A percentile compares a stretch with the other conserved stretches of the same genome.
These are phyloP conservation scores for Apolygus lucorum DNA, from an alignment of 1,140 invertebrate species.

Conservation along the genomic window DNA sequence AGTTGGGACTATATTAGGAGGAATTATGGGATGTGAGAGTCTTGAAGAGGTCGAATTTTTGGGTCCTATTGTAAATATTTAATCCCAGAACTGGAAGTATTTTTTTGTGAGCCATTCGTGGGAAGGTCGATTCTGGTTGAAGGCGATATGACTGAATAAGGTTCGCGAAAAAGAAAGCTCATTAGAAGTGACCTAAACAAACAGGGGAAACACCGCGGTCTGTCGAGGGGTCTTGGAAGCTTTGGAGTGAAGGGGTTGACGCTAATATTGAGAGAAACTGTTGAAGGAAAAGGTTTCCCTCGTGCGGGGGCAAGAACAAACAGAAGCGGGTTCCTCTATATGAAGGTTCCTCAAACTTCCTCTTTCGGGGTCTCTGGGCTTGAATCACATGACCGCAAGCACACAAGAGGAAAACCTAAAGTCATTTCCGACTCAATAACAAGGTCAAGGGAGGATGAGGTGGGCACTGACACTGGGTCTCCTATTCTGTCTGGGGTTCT, in stretches of 20 bases:
- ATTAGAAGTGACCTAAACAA: neutral
- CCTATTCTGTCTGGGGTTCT: too few relatives aligned
- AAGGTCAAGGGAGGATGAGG: neutral
- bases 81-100: too few relatives aligned
- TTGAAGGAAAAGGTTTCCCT: neutral
- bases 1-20: too few relatives aligned
- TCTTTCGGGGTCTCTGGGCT: too few relatives aligned
- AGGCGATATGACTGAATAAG: slow-evolving; percentile 3
- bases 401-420: neutral
- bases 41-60: too few relatives aligned
- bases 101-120: too few relatives aligned
- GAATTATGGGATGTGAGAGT: too few relatives aligned
- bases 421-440: neutral
- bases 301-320: neutral
- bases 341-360: neutral
- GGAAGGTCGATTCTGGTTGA: neutral
- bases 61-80: too few relatives aligned
- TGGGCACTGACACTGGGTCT: too few relatives aligned
- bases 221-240: neutral
- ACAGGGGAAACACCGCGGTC: neutral
- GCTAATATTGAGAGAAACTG: neutral
- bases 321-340: neutral
- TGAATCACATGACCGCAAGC: neutral
- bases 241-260: neutral
- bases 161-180: neutral